Evolutionary conservation across 1,140 invertebrate genomes (phyloP), one percentile per base, ranked within the genome.

Genomic region (Muscidifurax raptorellus): DNA sequence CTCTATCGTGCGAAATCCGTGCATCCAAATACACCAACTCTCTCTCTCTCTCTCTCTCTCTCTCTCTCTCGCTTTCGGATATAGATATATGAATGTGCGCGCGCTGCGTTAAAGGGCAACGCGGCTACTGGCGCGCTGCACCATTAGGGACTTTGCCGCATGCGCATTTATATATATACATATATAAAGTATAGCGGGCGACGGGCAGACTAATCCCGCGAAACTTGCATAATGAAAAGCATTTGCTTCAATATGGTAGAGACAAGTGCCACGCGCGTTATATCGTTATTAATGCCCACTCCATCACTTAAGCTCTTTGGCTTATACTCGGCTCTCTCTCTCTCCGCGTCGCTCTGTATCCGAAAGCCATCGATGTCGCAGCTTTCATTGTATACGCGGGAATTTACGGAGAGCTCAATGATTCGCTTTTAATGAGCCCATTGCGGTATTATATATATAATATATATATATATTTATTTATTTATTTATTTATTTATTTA

Each of bases 141-240:
- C 27, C 25, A 78, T 32, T 30, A 36, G 18, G 36, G 18, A 25
- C 12, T 15, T n/a, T 32, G 32, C 32, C 5, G 5, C 1, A 22
- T 59, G 30, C 47, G 13, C 25, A 18, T 3, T 28, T 28, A 69
- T 12, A 69, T 69, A 27, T n/a, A 64, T 64, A 64, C 9, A n/a
- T 59, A 59, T 22, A 22, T 64, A 18, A 12, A 71, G 67, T n/a
- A 71, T 10, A 2, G 2, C 9, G n/a, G 22, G n/a, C 66, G 66
- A 59, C 22, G 1, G 18, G 22, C 1, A 59, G 22, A 9, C 52
- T 80, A 80, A 80, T 69, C 28, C 66, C 67, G 40, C 28, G 1
- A n/a, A 82, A n/a, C 72, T 66, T 36, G 47, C 80, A 75, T 82
- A 82, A 82, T 59, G 80, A 64, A 32, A 75, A 64, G 69, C 28